Evolutionary conservation across 2,113 vertebrate species (phyloP).

Genomic region (Accipiter virgatus): DNA sequence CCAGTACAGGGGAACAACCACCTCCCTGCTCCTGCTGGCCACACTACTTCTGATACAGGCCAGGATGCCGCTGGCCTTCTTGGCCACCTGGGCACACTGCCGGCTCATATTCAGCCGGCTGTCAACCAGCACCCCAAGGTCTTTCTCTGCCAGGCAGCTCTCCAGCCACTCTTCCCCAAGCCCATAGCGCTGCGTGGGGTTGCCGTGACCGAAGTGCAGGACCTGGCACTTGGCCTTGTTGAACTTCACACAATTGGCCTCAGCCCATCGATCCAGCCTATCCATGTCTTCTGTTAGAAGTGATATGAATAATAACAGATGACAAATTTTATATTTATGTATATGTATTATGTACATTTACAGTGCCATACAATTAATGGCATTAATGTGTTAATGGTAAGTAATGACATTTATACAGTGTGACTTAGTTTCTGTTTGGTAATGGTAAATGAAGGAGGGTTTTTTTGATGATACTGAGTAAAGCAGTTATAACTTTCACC

Average conservation of each 20-base stretch:
- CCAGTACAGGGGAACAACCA: no score
- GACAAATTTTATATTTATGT: not conserved
- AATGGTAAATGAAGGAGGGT: not conserved
- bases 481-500: not conserved
- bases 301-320: not conserved
- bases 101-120: no score
- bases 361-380: not conserved
- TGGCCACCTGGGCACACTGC: no score
- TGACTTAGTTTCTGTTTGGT: not conserved
- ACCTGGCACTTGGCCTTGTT: accelerated
- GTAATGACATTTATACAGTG: not conserved
- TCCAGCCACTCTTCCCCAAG: not conserved
- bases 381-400: not conserved
- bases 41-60: no score
- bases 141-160: no score
- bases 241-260: not conserved
- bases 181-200: accelerated
- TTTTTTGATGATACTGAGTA: not conserved
- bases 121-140: no score
- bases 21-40: no score
- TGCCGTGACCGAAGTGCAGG: not conserved
- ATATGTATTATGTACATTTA: not conserved
- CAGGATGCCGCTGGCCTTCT: no score
- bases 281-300: not conserved
- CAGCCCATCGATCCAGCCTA: accelerated